Base-by-base conservation (phyloP, 2,888 invertebrate genomes). In the Sicus ferrugineus region DNA sequence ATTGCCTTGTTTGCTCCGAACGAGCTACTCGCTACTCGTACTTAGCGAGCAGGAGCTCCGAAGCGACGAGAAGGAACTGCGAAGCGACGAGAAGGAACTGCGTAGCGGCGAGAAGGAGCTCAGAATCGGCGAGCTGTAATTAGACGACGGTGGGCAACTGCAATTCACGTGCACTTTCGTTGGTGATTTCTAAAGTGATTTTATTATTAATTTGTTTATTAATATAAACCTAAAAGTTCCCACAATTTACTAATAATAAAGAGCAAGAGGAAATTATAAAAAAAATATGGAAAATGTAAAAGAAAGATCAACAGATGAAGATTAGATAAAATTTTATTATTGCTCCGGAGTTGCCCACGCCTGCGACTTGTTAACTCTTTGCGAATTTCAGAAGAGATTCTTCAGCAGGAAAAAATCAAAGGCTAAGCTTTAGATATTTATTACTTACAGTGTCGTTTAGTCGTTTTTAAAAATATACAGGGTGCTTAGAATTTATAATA, bases 1-100 rank as follows among this genome's bases (percentile, higher is more conserved):
- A 58, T 69, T 30, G 52, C 28, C 4, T 23, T 16, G 34, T 65
- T 62, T 34, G 23, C 28, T 54, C 28, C 38, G 65, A 28, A 23
- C 14, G 7, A 54, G 48, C 48, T 48, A 48, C 3, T 28, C 11
- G 54, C 11, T 23, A 16, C 7, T 48, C n/a, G n/a, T n/a, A n/a
- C n/a, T n/a, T n/a, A n/a, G 6, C 6, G 48, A 23, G 26, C n/a
- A 48, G 48, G 21, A 38, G 14, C 34, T 54, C n/a, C 54, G 56
- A 54, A 38, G 38, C 54, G 26, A 3, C 5, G 54, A 31, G 19
- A 6, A 21, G 30, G 30, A 30, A 30, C 26, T 5, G n/a, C n/a
- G n/a, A 21, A 19, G 11, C 64, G 52, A 31, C 23, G 11, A n/a
- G 31, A 34, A 42, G 31, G 34, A 28, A 64, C 14, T 21, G 14